Conservation (phyloP, 2,797 vertebrate genomes). For the Carcharodon carcharias region DNA sequence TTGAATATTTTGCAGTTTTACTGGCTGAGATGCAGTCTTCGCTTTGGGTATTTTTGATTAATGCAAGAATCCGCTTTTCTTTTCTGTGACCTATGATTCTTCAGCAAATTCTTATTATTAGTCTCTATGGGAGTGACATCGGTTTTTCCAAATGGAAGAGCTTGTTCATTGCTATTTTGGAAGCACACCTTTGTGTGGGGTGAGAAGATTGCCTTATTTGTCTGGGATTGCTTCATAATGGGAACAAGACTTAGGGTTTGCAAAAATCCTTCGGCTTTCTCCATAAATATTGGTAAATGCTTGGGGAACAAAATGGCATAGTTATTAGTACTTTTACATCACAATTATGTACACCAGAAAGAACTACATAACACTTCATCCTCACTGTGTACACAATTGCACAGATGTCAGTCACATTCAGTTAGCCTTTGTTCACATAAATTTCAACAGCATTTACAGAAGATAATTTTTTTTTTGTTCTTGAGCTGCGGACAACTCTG, state of each 20-base stretch:
- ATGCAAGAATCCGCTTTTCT: constrained; percentile 45
- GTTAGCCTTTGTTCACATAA: neutral
- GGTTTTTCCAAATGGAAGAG: constrained; percentile 30
- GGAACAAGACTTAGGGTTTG: constrained; percentile 64
- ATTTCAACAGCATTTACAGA: neutral
- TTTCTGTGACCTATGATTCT: constrained; percentile 52
- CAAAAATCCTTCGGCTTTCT: constrained; percentile 72
- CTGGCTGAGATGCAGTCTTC: neutral
- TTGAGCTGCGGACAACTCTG: neutral
- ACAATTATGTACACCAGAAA: neutral
- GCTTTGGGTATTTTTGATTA: neutral
- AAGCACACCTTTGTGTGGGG: neutral
- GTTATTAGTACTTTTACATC: neutral
- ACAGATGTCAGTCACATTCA: neutral
- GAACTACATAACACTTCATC: neutral
- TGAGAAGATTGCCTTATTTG: constrained; percentile 30
- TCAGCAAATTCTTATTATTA: constrained; percentile 30
- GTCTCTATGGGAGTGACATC: constrained; percentile 45
- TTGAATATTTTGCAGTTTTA: neutral
- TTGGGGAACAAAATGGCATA: constrained; percentile 47
- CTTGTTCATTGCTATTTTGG: neutral
- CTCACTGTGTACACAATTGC: neutral
- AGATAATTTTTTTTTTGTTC: neutral
- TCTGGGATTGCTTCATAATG: constrained; percentile 54
- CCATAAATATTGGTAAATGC: constrained; percentile 67